phyloP scores from a whole-genome alignment of 2,113 vertebrate genomes.

The Podarcis muralis region DNA sequence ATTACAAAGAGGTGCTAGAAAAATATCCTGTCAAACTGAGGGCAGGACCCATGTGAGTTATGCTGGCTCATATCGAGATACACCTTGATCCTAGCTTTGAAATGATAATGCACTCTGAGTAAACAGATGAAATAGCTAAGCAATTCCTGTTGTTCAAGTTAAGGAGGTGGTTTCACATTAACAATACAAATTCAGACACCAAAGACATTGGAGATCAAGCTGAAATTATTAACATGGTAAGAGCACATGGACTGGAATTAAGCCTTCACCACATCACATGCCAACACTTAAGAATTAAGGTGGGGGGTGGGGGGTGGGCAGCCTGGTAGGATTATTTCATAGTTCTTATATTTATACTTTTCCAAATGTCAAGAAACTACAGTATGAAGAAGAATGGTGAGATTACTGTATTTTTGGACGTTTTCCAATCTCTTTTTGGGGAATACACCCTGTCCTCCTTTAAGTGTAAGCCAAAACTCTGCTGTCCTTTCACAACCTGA shows the following conservation, averaged over 20 bases:
- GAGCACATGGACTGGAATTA: not conserved
- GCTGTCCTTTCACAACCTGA: not conserved
- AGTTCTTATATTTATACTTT: not conserved
- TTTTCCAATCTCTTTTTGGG: not conserved
- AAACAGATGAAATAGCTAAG: not conserved
- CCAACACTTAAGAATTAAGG: not conserved
- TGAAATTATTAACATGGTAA: not conserved
- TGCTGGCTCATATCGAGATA: not conserved
- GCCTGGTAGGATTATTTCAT: not conserved
- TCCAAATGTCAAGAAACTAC: not conserved
- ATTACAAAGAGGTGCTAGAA: slow-evolving; percentile 2
- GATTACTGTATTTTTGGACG: not conserved
- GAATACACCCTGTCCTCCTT: not conserved
- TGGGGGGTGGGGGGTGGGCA: not conserved
- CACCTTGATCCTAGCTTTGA: not conserved
- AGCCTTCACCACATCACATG: not conserved
- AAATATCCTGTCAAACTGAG: slow-evolving; percentile 24
- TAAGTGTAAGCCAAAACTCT: not conserved
- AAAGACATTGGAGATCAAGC: not conserved
- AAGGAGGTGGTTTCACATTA: not conserved
- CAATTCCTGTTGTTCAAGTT: not conserved
- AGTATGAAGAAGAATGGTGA: not conserved
- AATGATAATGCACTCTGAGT: not conserved
- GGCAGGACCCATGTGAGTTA: not conserved
- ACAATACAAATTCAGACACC: not conserved